Conservation (phyloP, 2,113 vertebrate species). For the zebrafish (Danio rerio) region GRCz12tu NC_133176.1:29265501-29266000, state of each 20-base stretch:
- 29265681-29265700: slow-evolving; percentile 72
- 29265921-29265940: slow-evolving; percentile 73
- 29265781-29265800: slow-evolving; percentile 79
- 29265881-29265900: slow-evolving; percentile 58
- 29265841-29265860: slow-evolving; percentile 68
- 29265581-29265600: no score
- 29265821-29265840: slow-evolving; percentile 79
- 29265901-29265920: slow-evolving; percentile 74
- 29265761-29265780: slow-evolving; percentile 84
- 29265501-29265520: no score
- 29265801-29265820: slow-evolving; percentile 74
- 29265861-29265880: slow-evolving; percentile 78
- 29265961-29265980: slow-evolving; percentile 77
- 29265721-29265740: slow-evolving; percentile 71
- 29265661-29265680: slow-evolving; percentile 78
- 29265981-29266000: slow-evolving; percentile 71
- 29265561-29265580: no score
- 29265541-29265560: no score
- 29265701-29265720: slow-evolving; percentile 70
- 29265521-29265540: no score
- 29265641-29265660: slow-evolving; percentile 71
- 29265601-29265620: slow-evolving; percentile 71
- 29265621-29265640: slow-evolving; percentile 68
- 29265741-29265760: slow-evolving; percentile 77
- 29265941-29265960: slow-evolving; percentile 66